phyloP scores from a whole-genome alignment of 2,113 vertebrate species.

The Ceyx melanurus region DNA sequence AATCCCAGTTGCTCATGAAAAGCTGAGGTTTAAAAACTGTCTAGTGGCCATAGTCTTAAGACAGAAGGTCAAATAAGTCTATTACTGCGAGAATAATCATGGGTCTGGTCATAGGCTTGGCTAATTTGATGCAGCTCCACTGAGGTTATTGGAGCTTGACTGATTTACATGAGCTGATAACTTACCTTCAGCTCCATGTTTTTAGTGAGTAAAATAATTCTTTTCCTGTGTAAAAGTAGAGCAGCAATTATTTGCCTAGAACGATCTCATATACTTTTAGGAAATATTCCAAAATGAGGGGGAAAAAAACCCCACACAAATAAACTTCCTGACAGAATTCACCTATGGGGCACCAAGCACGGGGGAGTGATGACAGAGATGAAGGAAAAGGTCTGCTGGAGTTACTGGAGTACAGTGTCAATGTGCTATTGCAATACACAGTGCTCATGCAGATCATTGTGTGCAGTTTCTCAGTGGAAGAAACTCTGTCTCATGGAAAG shows the following conservation, averaged over 20 bases:
- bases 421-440: not conserved
- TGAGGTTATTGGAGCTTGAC: slow-evolving; percentile 37
- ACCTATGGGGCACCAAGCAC: not conserved
- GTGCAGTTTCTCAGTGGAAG: not conserved
- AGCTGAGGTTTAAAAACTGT: slow-evolving; percentile 25
- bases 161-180: slow-evolving; percentile 2
- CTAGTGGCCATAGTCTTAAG: not conserved
- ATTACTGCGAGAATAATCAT: slow-evolving; percentile 17
- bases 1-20: slow-evolving; percentile 12
- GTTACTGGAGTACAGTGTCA: not conserved
- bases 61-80: not conserved
- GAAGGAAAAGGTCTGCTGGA: not conserved
- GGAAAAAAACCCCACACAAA: not conserved
- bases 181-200: not conserved
- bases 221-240: not conserved
- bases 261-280: not conserved
- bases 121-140: not conserved
- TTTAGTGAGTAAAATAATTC: not conserved
- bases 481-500: not conserved
- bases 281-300: not conserved
- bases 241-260: not conserved
- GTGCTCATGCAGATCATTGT: not conserved
- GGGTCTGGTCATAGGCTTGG: not conserved
- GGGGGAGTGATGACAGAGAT: not conserved
- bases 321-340: not conserved